Base-by-base conservation (phyloP, 2,113 vertebrate species). In the Gobiocypris rarus region DNA sequence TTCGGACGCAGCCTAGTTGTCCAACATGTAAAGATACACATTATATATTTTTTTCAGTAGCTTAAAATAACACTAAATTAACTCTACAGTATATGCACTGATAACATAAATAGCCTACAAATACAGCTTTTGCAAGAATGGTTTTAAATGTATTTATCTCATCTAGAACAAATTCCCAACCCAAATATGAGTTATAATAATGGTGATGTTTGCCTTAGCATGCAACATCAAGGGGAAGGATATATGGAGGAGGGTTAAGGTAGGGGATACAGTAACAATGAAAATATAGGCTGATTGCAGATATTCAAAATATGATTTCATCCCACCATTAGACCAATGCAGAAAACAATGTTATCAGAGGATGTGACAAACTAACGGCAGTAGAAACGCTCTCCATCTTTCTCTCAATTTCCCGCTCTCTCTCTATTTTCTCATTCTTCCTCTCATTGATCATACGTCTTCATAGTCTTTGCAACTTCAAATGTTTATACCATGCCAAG, bases 271-370 rank as follows among this genome's bases (percentile, higher is more conserved):
- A 6, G 52, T 7, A 54, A 41, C 65, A 69, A 41, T 19, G 34
- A 41, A 41, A 69, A 69, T 9, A n/a, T 9, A 38, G 31, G 31
- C 65, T 67, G 17, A 67, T 67, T 10, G 31, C 78, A 31, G 24
- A 67, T 41, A 24, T 65, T 65, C 5, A 80, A 80, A 80, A 65
- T 31, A 50, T 67, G 26, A 69, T 89, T 90, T 91, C 78, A 89
- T 85, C 83, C 73, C 56, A 61, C 56, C 24, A 38, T 24, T 83
- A 31, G 71, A 77, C 75, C 69, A 73, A 70, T 54, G 83, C 81
- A 79, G 58, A 70, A 89, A 79, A 94, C 93, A 94, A 94, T 94
- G 91, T 94, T 93, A 94, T 94, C 94, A 91, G 71, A 59, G 38
- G 89, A 89, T 87, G 82, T 82, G 87, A 86, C 75, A 81, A 81